Conservation (phyloP, 2,888 invertebrate genomes). For the Ophion ellenae region DNA sequence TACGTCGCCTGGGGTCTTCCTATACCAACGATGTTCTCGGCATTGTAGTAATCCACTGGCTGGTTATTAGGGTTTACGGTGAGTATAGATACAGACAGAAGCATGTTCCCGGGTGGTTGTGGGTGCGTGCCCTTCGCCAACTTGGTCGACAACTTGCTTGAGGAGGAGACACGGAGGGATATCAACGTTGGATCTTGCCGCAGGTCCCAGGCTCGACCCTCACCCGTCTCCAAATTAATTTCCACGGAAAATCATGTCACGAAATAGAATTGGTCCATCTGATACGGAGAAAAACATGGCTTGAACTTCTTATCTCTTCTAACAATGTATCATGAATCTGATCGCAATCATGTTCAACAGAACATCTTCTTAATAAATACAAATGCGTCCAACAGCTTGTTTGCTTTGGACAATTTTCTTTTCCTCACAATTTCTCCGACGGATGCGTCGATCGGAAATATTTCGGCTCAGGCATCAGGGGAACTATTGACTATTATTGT, state of each 20-base stretch:
- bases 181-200: conserved; percentile 54
- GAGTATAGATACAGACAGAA: conserved; percentile 21
- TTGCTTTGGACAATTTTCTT: too few relatives aligned
- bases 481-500: too few relatives aligned
- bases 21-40: conserved; percentile 55
- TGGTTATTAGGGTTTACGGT: conserved; percentile 55
- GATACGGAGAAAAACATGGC: background rate
- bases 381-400: too few relatives aligned
- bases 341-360: too few relatives aligned
- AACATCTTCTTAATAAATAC: background rate
- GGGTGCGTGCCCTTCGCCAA: conserved; percentile 53
- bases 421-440: too few relatives aligned
- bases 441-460: too few relatives aligned
- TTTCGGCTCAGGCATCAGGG: too few relatives aligned
- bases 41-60: conserved; percentile 60
- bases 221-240: conserved; percentile 49
- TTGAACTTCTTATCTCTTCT: background rate
- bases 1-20: conserved; percentile 49
- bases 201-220: conserved; percentile 21
- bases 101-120: conserved; percentile 47
- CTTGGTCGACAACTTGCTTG: conserved; percentile 51
- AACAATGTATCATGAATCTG: background rate
- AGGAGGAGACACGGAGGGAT: conserved; percentile 44
- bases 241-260: conserved; percentile 29
- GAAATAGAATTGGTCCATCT: conserved; percentile 9